Evolutionary conservation across 1,140 invertebrate species (phyloP), one percentile per base, ranked within the genome.

Genomic region (Cardiocondyla obscurior): DNA sequence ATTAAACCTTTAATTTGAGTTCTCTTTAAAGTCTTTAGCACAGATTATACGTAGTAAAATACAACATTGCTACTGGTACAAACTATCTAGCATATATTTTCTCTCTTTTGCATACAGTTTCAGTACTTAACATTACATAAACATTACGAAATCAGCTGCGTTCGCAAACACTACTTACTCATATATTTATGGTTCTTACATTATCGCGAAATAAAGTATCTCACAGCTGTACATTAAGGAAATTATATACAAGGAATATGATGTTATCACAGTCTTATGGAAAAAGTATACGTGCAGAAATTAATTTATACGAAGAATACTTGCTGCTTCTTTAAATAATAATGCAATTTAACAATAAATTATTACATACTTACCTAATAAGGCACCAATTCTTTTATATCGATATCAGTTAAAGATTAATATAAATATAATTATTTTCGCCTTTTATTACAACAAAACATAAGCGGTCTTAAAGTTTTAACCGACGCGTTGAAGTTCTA

Each of bases 21-120:
- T 19, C 3, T 22, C 22, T 22, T 51, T 2, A 2, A 51, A 19
- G 49, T 22, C 49, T 53, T 0, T 22, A 53, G 1, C 39, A 42
- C 8, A 42, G n/a, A n/a, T n/a, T n/a, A n/a, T n/a, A n/a, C n/a
- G n/a, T n/a, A n/a, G n/a, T n/a, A n/a, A n/a, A n/a, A n/a, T n/a
- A n/a, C n/a, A n/a, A n/a, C n/a, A n/a, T n/a, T n/a, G n/a, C n/a
- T n/a, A n/a, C n/a, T n/a, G n/a, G n/a, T n/a, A n/a, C n/a, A n/a
- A n/a, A n/a, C n/a, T n/a, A n/a, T n/a, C n/a, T n/a, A n/a, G 57
- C 28, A 33, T 58, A 8, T 33, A 58, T 58, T 58, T 58, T 58
- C 30, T 58, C n/a, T 33, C 0, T 10, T 10, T 7, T 22, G n/a
- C 16, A 30, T 58, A 33, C 5, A 33, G 2, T 58, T 16, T 33